Percentiles rank a stretch among this genome's conserved stretches.
These are phyloP conservation scores for Drosophila atroscutellata DNA, from an alignment of 2,888 invertebrate genomes.

Conservation along the genomic window DNA sequence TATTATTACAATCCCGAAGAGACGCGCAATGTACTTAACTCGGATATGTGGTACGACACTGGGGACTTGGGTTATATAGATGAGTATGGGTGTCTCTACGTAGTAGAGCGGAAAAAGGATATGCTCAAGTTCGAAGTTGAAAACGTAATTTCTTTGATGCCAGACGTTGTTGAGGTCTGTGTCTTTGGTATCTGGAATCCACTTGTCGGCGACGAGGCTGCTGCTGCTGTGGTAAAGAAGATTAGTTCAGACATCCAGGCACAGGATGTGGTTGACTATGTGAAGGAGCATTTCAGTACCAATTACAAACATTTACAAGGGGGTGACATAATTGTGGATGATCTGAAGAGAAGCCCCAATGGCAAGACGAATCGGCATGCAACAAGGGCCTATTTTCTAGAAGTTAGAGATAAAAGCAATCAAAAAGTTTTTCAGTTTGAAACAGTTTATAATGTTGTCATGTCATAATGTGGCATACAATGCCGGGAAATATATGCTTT, in stretches of 20 bases:
- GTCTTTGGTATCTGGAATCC: constrained; percentile 79
- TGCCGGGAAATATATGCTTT: neutral
- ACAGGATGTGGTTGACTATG: constrained; percentile 76
- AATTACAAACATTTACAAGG: constrained; percentile 77
- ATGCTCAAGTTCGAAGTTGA: constrained; percentile 81
- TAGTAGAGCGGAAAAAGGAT: constrained; percentile 81
- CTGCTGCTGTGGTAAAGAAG: constrained; percentile 75
- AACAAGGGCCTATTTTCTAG: neutral
- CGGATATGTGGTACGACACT: constrained; percentile 72
- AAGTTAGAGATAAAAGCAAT: constrained; percentile 5
- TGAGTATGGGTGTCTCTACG: constrained; percentile 72
- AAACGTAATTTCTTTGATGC: constrained; percentile 68
- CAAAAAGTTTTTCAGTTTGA: neutral
- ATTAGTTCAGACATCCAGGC: constrained; percentile 59
- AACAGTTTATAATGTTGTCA: neutral
- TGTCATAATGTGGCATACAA: neutral
- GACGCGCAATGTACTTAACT: no score
- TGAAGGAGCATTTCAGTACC: constrained; percentile 52
- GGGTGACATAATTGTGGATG: constrained; percentile 76
- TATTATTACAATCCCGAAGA: no score
- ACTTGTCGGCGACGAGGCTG: constrained; percentile 75
- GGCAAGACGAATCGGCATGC: constrained; percentile 60
- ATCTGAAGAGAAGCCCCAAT: constrained; percentile 69
- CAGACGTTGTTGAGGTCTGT: constrained; percentile 74
- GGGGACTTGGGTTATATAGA: constrained; percentile 84